Conservation (phyloP, 2,888 invertebrate species). For the Euproctis similis region DNA sequence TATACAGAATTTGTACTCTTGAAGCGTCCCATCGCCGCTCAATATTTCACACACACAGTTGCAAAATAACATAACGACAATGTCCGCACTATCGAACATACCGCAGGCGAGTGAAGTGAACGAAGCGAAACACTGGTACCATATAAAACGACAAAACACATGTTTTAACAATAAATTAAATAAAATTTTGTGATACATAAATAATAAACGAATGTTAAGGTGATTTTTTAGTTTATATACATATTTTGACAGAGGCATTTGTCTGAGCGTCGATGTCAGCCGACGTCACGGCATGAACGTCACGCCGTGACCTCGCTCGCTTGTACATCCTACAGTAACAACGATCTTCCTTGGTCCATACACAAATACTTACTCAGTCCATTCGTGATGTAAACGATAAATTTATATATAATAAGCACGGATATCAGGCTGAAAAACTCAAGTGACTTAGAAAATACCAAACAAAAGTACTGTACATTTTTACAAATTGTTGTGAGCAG, state of each 20-base stretch:
- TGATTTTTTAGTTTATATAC: conserved; percentile 41
- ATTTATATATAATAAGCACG: conserved; percentile 7
- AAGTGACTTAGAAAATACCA: conserved; percentile 13
- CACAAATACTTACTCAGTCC: conserved; percentile 5
- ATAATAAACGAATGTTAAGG: conserved; percentile 50
- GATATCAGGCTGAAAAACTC: conserved; percentile 11
- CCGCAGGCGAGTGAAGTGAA: conserved; percentile 29
- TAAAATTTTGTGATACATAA: conserved; percentile 50
- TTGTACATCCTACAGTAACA: conserved; percentile 10
- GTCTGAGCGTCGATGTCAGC: conserved; percentile 33
- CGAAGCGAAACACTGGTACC: conserved; percentile 59
- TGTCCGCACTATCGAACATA: conserved; percentile 14
- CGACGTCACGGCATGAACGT: conserved; percentile 16
- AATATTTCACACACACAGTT: conserved; percentile 26
- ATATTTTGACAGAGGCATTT: conserved; percentile 30
- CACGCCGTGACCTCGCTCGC: conserved; percentile 8
- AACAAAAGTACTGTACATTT: conserved; percentile 12
- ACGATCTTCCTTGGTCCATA: conserved; percentile 8
- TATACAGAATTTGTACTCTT: conserved; percentile 86
- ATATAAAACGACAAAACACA: conserved; percentile 36
- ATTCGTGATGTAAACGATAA: conserved; percentile 7
- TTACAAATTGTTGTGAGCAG: conserved; percentile 11
- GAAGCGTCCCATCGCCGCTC: conserved; percentile 63
- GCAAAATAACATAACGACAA: conserved; percentile 20
- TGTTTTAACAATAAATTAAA: conserved; percentile 42